Percentiles rank a stretch among this genome's conserved stretches.
Conservation (phyloP, 2,113 vertebrate species). For the Empidonax alnorum region DNA sequence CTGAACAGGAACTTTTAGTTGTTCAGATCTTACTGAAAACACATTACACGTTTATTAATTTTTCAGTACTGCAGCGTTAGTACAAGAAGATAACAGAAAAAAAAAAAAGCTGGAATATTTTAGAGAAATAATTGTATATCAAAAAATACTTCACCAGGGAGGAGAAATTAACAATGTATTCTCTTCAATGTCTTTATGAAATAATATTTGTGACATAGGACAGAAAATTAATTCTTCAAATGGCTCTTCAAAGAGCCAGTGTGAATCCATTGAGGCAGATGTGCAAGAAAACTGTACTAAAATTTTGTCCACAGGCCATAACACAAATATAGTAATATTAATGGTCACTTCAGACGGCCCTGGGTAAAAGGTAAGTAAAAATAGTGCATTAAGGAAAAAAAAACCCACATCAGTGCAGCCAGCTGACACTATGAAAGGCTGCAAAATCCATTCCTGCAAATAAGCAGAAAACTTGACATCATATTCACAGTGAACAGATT, state of each 20-base stretch:
- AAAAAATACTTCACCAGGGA: background rate
- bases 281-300: background rate
- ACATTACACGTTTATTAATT: background rate
- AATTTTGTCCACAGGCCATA: background rate
- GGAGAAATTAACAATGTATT: background rate
- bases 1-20: background rate
- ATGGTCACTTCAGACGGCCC: background rate
- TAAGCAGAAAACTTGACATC: background rate
- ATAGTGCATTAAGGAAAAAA: fast-evolving
- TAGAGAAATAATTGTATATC: background rate
- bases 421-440: background rate
- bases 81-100: background rate
- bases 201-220: background rate
- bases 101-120: background rate
- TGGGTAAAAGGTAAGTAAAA: background rate
- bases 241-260: fast-evolving
- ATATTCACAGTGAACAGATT: background rate
- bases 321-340: background rate
- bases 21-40: background rate
- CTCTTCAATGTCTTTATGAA: background rate
- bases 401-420: background rate
- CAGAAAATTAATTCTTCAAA: background rate
- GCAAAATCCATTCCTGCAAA: background rate
- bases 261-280: background rate
- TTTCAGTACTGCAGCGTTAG: background rate